Base-by-base conservation (phyloP, 2,113 vertebrate genomes). In the Oreocharis arfaki region DNA sequence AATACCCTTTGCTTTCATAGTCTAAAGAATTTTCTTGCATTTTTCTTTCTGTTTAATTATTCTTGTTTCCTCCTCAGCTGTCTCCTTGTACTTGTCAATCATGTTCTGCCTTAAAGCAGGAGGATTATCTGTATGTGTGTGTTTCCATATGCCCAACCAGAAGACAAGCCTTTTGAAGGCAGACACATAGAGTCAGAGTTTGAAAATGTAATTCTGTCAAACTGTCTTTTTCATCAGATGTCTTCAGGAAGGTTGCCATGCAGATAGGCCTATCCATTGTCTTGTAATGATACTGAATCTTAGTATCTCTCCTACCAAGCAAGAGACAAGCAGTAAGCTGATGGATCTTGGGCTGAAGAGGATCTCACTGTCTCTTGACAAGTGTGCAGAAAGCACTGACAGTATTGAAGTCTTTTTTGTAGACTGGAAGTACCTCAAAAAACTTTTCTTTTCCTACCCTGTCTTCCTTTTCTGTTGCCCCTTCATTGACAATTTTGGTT, bases 91-190 rank as follows among this genome's bases (percentile, higher is more conserved):
- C 50, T 83, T 87, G 57, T 7, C 94, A 33, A 8, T 91, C 30
- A 20, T 42, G 13, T 83, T 83, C 82, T 69, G 32, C 78, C 57
- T n/a, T 60, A 33, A 90, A 83, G 55, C 11, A 2, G 55, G 49
- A 80, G 57, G 46, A 67, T 79, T 75, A 32, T 76, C 64, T 63
- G 10, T 42, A 4, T 69, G 32, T 57, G 55, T 46, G 44, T 52
- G 42, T 78, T 75, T 89, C 78, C 55, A 53, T 65, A 71, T 85
- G 64, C 71, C 81, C 59, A 30, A 55, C 27, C 4, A 14, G 69
- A 95, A 81, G 77, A 89, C 69, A 75, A 92, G 50, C 44, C 60
- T 90, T 90, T 82, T 87, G 89, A 96, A 96, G 69, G 73, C 56
- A 75, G 63, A 67, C 35, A 28, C 4, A 3, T 13, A 63, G 64